Evolutionary conservation across 2,888 invertebrate genomes (phyloP).

Genomic region (Esperia sulphurella): DNA sequence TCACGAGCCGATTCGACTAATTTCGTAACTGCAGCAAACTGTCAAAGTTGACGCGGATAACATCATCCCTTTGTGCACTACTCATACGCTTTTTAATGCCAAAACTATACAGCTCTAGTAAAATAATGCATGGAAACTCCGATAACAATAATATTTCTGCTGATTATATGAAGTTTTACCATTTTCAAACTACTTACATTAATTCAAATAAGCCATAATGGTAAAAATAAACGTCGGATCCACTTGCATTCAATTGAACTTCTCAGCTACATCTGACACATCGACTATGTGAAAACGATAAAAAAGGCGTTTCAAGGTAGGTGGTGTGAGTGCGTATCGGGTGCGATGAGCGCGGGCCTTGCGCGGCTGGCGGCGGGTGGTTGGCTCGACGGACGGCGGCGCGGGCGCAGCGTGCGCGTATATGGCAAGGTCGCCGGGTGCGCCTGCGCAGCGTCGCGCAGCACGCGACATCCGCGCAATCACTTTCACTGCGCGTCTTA

Average conservation of each 20-base stretch:
- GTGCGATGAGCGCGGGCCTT: conserved; percentile 8
- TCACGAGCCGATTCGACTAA: too few relatives aligned
- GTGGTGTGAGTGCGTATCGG: conserved; percentile 34
- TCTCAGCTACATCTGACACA: conserved; percentile 25
- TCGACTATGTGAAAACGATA: conserved; percentile 39
- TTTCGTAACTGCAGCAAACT: too few relatives aligned
- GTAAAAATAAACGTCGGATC: too few relatives aligned
- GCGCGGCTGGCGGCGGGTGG: conserved; percentile 18
- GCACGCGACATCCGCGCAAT: conserved; percentile 71
- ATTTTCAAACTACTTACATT: too few relatives aligned
- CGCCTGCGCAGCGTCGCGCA: conserved; percentile 53
- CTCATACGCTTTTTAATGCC: too few relatives aligned
- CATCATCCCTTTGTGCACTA: too few relatives aligned
- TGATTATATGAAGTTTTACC: too few relatives aligned
- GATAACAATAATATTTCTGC: too few relatives aligned
- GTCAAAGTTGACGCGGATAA: too few relatives aligned
- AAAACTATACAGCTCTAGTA: too few relatives aligned
- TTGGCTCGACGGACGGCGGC: conserved; percentile 15
- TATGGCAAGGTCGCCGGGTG: conserved; percentile 66
- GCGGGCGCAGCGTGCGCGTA: conserved; percentile 18
- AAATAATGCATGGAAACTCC: too few relatives aligned
- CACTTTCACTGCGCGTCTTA: conserved; percentile 72
- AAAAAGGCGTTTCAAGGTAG: conserved; percentile 51
- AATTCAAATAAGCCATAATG: too few relatives aligned
- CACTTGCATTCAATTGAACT: background rate